Evolutionary conservation across 2,113 vertebrate species (phyloP), one percentile per base, ranked within the genome.

Genomic region (Smithornis capensis): DNA sequence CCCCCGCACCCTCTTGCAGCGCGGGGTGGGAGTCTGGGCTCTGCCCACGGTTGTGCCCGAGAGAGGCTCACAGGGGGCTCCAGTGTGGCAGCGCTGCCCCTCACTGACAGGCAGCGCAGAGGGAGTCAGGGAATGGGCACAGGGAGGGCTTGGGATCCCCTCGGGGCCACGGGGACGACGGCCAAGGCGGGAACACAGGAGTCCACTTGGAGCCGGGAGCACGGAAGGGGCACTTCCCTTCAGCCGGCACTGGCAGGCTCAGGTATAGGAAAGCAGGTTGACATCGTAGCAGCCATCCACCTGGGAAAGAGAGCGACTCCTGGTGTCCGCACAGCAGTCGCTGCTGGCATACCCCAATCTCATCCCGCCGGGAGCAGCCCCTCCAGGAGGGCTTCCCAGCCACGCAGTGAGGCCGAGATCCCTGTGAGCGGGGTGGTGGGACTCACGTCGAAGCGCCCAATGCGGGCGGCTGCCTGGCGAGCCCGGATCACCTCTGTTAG

Each of bases 361-460:
- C 29, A 9, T 77, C 68, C 49, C 1, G 2, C 49, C 0, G 13
- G 74, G n/a, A 63, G 25, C 65, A 86, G 55, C 45, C 40, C 28
- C 62, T 55, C 57, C 0, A 2, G 44, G 28, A 65, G 60, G 60
- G 42, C 67, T 53, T 69, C 57, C 37, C 7, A 40, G 42, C 14
- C 4, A 17, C 1, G 53, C 2, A 1, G 22, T 1, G 6, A 56
- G 90, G 65, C 23, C 0, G 0, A 50, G 75, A 40, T 37, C 49
- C 63, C 81, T 2, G 1, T 1, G 9, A 62, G 68, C 25, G 27
- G 81, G 77, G 56, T 3, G 75, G 27, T 3, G 19, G 59, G 28
- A 98, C 99, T 99, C 97, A 99, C 99, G 1, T 99, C 99, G 14
- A 99, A 99, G 24, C 99, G 99, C 67, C 99, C 99, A 1, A 99